These are phyloP conservation scores for Trachemys scripta DNA, from an alignment of 2,113 vertebrate species.

Conservation along the genomic window DNA sequence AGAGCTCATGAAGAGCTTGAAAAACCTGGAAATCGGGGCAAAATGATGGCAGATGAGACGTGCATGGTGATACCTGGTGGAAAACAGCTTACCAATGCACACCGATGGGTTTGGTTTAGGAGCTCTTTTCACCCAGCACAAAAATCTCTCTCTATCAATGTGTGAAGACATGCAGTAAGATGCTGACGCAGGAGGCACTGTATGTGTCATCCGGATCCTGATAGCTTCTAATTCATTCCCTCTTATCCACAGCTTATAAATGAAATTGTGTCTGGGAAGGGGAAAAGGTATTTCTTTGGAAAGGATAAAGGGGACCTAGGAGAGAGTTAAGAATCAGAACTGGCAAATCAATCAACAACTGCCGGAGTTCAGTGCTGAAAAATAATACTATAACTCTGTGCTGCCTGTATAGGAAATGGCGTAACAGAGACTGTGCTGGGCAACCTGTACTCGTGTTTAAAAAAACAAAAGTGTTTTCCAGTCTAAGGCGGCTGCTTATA, in stretches of 20 bases:
- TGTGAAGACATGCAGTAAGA: background rate
- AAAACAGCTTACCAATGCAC: background rate
- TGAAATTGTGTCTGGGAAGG: slow-evolving; percentile 47
- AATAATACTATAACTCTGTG: background rate
- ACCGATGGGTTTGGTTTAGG: background rate
- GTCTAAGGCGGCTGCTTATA: background rate
- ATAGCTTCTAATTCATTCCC: background rate
- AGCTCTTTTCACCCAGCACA: background rate
- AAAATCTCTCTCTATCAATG: background rate
- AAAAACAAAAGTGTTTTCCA: background rate
- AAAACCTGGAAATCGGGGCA: background rate
- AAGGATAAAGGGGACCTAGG: slow-evolving; percentile 31
- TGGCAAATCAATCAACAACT: slow-evolving; percentile 21
- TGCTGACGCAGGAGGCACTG: background rate
- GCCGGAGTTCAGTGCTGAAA: background rate
- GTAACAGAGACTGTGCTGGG: background rate
- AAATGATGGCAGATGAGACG: background rate
- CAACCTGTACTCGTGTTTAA: background rate
- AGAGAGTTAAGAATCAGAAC: slow-evolving; percentile 37
- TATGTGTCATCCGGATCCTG: background rate
- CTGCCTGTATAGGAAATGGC: background rate
- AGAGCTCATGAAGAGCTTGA: background rate
- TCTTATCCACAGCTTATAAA: slow-evolving; percentile 32
- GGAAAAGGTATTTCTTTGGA: slow-evolving; percentile 25
- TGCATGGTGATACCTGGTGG: background rate